Conservation (phyloP, 2,888 invertebrate genomes). For the Lasioglossum leucozonium region DNA sequence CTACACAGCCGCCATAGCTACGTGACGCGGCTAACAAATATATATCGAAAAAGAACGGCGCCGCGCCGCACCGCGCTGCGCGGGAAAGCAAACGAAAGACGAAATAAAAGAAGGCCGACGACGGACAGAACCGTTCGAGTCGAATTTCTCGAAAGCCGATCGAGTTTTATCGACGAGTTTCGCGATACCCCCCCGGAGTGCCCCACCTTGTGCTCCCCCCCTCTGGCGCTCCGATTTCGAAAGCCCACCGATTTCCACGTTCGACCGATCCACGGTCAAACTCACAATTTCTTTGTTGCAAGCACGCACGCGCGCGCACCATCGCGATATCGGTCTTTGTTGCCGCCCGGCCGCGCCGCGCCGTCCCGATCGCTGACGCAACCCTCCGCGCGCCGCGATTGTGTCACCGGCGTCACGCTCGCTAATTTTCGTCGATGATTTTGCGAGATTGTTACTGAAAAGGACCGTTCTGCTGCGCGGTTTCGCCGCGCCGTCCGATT, state of each 20-base stretch:
- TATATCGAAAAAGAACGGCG: not conserved
- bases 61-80: not conserved
- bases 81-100: not conserved
- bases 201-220: not conserved
- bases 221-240: not conserved
- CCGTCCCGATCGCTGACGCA: slow-evolving; percentile 2
- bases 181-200: not conserved
- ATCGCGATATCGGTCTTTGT: not conserved
- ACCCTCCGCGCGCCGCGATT: slow-evolving; percentile 42
- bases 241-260: not conserved
- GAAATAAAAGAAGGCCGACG: not conserved
- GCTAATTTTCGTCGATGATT: slow-evolving; percentile 29
- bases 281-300: not conserved
- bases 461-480: not conserved
- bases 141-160: slow-evolving; percentile 11
- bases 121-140: not conserved
- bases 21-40: slow-evolving; percentile 55
- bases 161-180: not conserved
- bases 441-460: slow-evolving; percentile 2
- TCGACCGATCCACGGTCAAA: slow-evolving; percentile 1
- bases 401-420: slow-evolving; percentile 38
- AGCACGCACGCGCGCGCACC: not conserved
- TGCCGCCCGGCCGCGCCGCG: not conserved
- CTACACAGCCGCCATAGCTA: slow-evolving; percentile 55
- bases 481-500: not conserved